Base-by-base conservation (phyloP, 64 coral and sea anemone species). In the Actinia tenebrosa region DNA sequence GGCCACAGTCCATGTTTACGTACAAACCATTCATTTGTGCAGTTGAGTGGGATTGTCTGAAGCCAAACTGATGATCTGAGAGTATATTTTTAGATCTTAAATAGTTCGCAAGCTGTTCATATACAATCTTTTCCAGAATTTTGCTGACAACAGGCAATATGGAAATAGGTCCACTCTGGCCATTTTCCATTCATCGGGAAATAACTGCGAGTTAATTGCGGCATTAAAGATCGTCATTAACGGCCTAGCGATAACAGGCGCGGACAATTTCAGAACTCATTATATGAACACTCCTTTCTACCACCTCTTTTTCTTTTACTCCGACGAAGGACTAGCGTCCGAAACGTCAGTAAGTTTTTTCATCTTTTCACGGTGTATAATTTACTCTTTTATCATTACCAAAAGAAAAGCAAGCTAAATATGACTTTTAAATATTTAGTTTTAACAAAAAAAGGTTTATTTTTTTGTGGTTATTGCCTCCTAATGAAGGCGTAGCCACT, bases 61-160 rank as follows among this genome's bases (percentile, higher is more conserved):
- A 86, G 84, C 84, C 47, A 86, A 60, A 86, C 61, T 62, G 46
- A 44, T 86, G 84, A 58, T 86, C 1, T 19, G 84, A 86, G 42
- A 86, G 84, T 37, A 86, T 58, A 17, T 59, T 86, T 14, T 86
- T 23, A 3, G 11, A 18, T 25, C 27, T 86, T 14, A 86, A 37
- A 56, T 63, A 64, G 0, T 60, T 26, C 17, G 45, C 61, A 43
- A 80, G 78, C 25, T 80, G 78, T 80, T 80, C 78, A 80, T 15
- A 80, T 25, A 80, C 6, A 44, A 80, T 80, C 10, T 80, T 80
- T 52, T 80, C 78, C 78, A 80, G 30, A 80, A 80, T 13, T 52
- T 80, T 80, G 78, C 78, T 80, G 46, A 80, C 46, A 15, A 80
- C 78, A 44, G 78, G 78, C 78, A 80, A 44, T 43, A 80, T 80